Percentiles rank a stretch among this genome's conserved stretches.
Conservation (phyloP, 1,140 invertebrate genomes). For the Andrena cerasifolii region DNA sequence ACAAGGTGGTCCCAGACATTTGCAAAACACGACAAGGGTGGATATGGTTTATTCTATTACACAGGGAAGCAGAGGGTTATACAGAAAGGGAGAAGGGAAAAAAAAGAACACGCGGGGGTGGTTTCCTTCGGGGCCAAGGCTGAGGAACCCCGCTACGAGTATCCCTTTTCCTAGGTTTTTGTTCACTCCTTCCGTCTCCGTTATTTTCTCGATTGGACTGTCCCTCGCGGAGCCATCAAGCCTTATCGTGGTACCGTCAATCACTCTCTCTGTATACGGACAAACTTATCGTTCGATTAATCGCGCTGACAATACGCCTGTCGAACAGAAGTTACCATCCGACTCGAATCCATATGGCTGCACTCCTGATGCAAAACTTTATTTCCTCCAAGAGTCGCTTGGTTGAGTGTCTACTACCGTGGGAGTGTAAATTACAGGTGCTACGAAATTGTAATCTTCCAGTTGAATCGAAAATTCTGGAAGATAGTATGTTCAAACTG, state of each 20-base stretch:
- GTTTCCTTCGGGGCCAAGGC: constrained; percentile 52
- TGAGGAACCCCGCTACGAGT: constrained; percentile 51
- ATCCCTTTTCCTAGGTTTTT: constrained; percentile 37
- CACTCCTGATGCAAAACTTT: constrained; percentile 51
- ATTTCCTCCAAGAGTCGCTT: constrained; percentile 39
- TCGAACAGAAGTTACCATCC: constrained; percentile 63
- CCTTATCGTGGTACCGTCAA: constrained; percentile 69
- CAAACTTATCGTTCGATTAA: constrained; percentile 71
- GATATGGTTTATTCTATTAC: constrained; percentile 44
- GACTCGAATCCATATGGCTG: constrained; percentile 43
- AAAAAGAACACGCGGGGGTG: constrained; percentile 18
- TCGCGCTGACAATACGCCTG: constrained; percentile 69
- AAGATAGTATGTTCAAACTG: too few species aligned
- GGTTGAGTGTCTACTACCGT: too few species aligned
- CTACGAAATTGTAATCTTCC: too few species aligned
- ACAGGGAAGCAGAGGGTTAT: not conserved
- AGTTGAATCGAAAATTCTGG: too few species aligned
- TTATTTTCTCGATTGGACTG: constrained; percentile 41
- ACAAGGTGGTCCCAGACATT: constrained; percentile 28
- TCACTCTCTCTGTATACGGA: constrained; percentile 62
- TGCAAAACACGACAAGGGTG: constrained; percentile 25
- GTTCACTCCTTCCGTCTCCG: constrained; percentile 17
- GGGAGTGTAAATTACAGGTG: too few species aligned
- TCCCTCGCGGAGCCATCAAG: constrained; percentile 59
- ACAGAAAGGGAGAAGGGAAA: not conserved